Conservation (phyloP, 2,888 invertebrate species). For the Cancer borealis region DNA sequence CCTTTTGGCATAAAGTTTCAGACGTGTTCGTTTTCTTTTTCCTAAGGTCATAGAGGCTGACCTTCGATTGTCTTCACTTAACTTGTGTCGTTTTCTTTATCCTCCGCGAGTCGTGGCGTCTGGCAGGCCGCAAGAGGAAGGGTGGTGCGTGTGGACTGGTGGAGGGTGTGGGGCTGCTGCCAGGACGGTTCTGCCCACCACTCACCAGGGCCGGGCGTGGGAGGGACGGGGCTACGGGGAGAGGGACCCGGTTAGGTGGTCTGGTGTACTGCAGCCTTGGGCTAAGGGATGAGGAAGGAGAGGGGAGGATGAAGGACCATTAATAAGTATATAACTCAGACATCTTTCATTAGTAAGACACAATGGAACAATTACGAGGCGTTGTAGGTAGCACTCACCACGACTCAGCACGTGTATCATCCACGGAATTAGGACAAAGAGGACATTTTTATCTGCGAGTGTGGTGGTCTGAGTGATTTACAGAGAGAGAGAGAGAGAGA, state of each 20-base stretch:
- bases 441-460: background rate
- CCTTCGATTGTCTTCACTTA: background rate
- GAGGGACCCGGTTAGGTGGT: background rate
- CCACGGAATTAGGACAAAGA: background rate
- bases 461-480: background rate
- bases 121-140: background rate
- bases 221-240: background rate
- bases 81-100: background rate
- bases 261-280: background rate
- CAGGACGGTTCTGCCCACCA: background rate
- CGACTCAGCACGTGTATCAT: background rate
- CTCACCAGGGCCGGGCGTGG: background rate
- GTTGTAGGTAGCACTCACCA: background rate
- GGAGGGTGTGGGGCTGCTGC: background rate
- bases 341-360: background rate
- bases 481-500: slow-evolving; percentile 1
- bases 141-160: background rate
- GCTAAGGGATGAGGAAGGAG: background rate
- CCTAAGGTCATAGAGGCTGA: background rate
- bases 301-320: background rate
- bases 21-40: background rate
- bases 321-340: background rate
- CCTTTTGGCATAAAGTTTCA: slow-evolving; percentile 20
- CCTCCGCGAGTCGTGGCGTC: too few relatives aligned
- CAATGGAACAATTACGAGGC: background rate